Conservation (phyloP, 1,140 invertebrate genomes). For the Papilio xuthus region DNA sequence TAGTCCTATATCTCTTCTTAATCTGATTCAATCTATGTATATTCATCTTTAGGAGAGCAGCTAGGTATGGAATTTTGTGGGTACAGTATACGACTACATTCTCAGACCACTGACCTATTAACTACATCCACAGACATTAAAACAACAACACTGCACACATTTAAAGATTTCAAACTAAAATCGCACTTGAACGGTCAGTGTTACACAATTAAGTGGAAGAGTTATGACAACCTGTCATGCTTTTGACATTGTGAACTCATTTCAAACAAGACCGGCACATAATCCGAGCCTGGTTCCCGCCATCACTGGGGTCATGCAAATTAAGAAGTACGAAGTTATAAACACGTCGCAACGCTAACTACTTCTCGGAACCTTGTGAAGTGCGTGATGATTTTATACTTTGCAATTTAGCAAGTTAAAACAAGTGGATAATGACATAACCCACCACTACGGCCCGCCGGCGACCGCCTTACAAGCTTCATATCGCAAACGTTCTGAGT, state of each 20-base stretch:
- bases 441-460: slow-evolving; percentile 44
- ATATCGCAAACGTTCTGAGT: slow-evolving; percentile 55
- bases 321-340: slow-evolving; percentile 29
- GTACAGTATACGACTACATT: neutral
- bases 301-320: slow-evolving; percentile 10
- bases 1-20: no score
- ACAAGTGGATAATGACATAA: slow-evolving; percentile 72
- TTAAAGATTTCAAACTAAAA: neutral
- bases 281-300: slow-evolving; percentile 6
- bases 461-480: slow-evolving; percentile 1
- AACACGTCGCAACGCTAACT: slow-evolving; percentile 13
- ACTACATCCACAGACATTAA: neutral
- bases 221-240: slow-evolving; percentile 4
- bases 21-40: no score
- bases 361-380: slow-evolving; percentile 41
- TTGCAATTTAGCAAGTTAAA: slow-evolving; percentile 55
- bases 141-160: neutral
- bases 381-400: slow-evolving; percentile 45
- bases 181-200: slow-evolving; percentile 10
- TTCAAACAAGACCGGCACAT: slow-evolving; percentile 21
- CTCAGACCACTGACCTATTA: neutral
- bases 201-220: slow-evolving; percentile 15
- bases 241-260: slow-evolving; percentile 28
- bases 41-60: neutral
- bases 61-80: neutral